Evolutionary conservation across 2,797 vertebrate species (phyloP).

Genomic region (Gambelia wislizenii): DNA sequence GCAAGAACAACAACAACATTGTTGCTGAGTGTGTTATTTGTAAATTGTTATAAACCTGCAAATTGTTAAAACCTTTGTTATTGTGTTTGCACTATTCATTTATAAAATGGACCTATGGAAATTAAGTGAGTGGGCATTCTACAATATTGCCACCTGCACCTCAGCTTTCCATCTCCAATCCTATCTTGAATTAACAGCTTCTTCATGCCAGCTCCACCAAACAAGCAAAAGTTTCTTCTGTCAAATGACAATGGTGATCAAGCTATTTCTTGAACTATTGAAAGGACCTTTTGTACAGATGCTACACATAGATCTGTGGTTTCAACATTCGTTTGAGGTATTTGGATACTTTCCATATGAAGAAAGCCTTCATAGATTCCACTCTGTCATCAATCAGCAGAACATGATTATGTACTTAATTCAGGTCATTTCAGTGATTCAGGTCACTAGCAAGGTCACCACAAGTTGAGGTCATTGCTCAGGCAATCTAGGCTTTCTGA

Average conservation of each 20-base stretch:
- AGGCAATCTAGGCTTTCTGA: not conserved
- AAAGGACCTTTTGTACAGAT: not conserved
- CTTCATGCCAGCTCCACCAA: not conserved
- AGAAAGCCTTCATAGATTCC: not conserved
- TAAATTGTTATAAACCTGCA: no score
- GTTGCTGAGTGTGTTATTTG: no score
- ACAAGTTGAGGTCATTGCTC: not conserved
- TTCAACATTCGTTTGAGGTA: constrained; percentile 20
- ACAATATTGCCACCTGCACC: not conserved
- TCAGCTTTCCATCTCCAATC: not conserved
- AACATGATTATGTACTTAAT: not conserved
- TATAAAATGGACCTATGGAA: no score
- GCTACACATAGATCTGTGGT: not conserved
- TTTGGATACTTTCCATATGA: constrained; percentile 8
- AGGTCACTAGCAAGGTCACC: not conserved
- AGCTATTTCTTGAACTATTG: constrained; percentile 17
- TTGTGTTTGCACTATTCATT: no score
- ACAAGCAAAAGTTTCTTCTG: not conserved
- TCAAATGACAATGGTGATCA: not conserved
- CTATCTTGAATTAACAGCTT: not conserved
- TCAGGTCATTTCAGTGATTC: not conserved
- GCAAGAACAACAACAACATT: no score
- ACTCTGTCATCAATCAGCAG: not conserved
- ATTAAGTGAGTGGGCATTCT: no score
- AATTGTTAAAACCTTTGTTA: no score